Evolutionary conservation across 2,888 invertebrate genomes (phyloP).

Genomic region (Entomobrya multifasciata): DNA sequence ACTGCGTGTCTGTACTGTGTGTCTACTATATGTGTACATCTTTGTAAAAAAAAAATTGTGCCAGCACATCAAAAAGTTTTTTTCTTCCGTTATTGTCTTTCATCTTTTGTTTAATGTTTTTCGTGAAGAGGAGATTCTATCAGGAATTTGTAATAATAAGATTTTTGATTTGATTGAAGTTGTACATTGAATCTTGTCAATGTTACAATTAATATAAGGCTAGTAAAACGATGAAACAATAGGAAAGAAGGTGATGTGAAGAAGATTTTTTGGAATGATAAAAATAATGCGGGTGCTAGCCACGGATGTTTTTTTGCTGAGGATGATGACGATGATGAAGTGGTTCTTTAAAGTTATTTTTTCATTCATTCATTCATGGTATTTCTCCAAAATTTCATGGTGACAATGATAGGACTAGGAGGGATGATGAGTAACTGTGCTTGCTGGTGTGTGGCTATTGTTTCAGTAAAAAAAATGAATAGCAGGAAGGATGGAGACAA

Average conservation of each 20-base stretch:
- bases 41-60: too few species aligned
- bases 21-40: too few species aligned
- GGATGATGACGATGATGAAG: conserved; percentile 24
- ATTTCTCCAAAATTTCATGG: conserved; percentile 20
- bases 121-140: background rate
- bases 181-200: too few species aligned
- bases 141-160: too few species aligned
- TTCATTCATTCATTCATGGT: conserved; percentile 28
- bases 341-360: conserved; percentile 37
- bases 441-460: conserved; percentile 15
- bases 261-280: conserved; percentile 12
- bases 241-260: conserved; percentile 13
- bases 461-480: conserved; percentile 15
- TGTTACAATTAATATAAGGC: conserved; percentile 46
- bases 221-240: conserved; percentile 39
- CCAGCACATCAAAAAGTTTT: background rate
- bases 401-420: conserved; percentile 23
- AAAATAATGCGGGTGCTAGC: conserved; percentile 38
- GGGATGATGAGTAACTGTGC: conserved; percentile 42
- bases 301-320: too few species aligned
- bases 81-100: background rate
- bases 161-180: too few species aligned
- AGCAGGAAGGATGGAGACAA: conserved; percentile 31
- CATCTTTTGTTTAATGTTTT: conserved; percentile 42
- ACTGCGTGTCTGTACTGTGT: too few species aligned